Base-by-base conservation (phyloP, 2,797 vertebrate species). In the Aphelocoma californica region DNA sequence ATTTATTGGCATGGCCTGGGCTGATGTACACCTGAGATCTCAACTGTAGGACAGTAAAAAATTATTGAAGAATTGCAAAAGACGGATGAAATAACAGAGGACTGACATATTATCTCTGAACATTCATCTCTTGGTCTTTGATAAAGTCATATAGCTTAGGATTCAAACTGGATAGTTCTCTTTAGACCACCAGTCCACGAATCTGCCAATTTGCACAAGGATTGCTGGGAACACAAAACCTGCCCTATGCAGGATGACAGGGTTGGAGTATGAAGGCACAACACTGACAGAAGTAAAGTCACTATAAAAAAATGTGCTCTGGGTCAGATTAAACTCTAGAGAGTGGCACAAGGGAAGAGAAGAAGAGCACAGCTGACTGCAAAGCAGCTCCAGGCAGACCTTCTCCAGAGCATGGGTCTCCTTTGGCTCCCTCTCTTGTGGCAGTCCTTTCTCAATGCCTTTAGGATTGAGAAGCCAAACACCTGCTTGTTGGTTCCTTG, bases 281-380 rank as follows among this genome's bases (percentile, higher is more conserved):
- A 16, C 0, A 0, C 20, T 81, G 69, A 71, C 29, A 54, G 44
- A 81, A 73, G n/a, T 26, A 40, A 88, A 66, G 38, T 8, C 0
- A 0, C 21, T 34, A 20, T 16, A 6, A 78, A 75, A 66, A 66
- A 64, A 51, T 3, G 14, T 15, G 7, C n/a, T 57, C 17, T 48
- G 26, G 36, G 58, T 69, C 64, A 90, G 73, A 47, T 26, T 72
- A n/a, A 88, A 81, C 24, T 78, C 34, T 4, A 32, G 69, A 86
- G 13, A 71, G 29, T 13, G 25, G 38, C 5, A 6, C 0, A 3
- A 73, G 13, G 36, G 56, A 81, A 69, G 72, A 75, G n/a, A 62
- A 36, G 25, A 91, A 53, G 29, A 86, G 19, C 45, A 56, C 0
- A 4, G 36, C 56, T 82, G 88, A 24, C 34, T 72, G 60, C 50